Percentiles rank a stretch among this genome's conserved stretches.
These are phyloP conservation scores for Hippocampus kuda DNA, from an alignment of 2,797 vertebrate genomes.

Conservation along the genomic window DNA sequence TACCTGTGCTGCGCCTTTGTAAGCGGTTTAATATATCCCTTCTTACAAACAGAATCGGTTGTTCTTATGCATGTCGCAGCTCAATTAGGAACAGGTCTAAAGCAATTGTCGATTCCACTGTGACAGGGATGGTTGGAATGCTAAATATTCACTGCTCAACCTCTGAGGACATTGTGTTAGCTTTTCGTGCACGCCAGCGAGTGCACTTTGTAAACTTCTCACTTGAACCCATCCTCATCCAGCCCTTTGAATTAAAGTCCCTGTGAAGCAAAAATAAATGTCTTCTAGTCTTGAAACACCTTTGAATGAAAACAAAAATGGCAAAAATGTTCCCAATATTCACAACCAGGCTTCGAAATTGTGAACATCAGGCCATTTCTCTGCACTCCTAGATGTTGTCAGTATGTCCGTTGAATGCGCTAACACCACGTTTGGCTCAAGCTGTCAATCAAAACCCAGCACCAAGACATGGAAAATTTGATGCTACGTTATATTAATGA, in stretches of 20 bases:
- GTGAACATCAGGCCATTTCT: too few relatives aligned
- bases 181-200: neutral
- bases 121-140: constrained; percentile 12
- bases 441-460: too few relatives aligned
- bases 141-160: constrained; percentile 13
- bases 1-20: constrained; percentile 19
- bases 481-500: too few relatives aligned
- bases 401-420: too few relatives aligned
- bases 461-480: too few relatives aligned
- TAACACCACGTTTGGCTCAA: too few relatives aligned
- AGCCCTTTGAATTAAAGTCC: neutral
- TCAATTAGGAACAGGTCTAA: constrained; percentile 33
- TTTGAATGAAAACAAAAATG: too few relatives aligned
- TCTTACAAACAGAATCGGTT: constrained; percentile 24
- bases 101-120: constrained; percentile 18
- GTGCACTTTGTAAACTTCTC: neutral
- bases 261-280: too few relatives aligned
- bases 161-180: neutral
- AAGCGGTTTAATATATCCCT: constrained; percentile 36
- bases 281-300: too few relatives aligned
- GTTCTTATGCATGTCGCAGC: constrained; percentile 18
- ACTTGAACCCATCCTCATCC: neutral
- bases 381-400: too few relatives aligned
- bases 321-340: too few relatives aligned
- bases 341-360: too few relatives aligned